A percentile compares a stretch with the other conserved stretches of the same genome.
Evolutionary conservation across 2,888 invertebrate genomes (phyloP).

Genomic region (Phaedon cochleariae): DNA sequence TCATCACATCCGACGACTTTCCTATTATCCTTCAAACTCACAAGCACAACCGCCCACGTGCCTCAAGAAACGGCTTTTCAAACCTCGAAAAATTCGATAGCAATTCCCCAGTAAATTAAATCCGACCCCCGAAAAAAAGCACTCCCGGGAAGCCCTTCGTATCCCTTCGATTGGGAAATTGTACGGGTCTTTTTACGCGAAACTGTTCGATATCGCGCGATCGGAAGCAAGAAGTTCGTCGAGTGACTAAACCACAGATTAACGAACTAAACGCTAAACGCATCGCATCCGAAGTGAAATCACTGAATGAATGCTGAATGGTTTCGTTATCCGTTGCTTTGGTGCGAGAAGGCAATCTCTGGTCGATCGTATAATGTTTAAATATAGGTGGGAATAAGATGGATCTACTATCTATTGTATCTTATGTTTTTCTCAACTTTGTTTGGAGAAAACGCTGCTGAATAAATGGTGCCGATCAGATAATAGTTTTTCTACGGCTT

Average conservation of each 20-base stretch:
- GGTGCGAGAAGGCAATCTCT: conserved; percentile 19
- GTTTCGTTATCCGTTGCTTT: neutral
- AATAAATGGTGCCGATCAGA: no score
- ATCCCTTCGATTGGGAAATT: no score
- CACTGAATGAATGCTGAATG: conserved; percentile 23
- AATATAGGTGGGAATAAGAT: conserved; percentile 22
- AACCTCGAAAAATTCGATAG: conserved; percentile 5
- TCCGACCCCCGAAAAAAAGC: no score
- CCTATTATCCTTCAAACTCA: conserved; percentile 16
- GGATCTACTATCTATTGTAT: neutral
- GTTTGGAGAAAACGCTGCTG: no score
- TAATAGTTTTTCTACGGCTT: no score
- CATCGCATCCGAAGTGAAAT: conserved; percentile 22
- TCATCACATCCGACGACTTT: conserved; percentile 22
- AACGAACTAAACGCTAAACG: neutral
- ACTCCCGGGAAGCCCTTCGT: no score
- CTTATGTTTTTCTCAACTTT: no score
- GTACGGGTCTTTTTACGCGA: no score
- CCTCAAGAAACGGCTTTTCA: neutral
- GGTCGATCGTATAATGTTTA: conserved; percentile 14
- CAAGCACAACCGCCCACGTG: neutral
- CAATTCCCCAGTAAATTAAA: no score
- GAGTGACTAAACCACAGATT: conserved; percentile 25
- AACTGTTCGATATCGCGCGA: no score
- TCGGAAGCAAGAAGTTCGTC: conserved; percentile 19